A percentile compares a stretch with the other conserved stretches of the same genome.
Evolutionary conservation across 2,888 invertebrate species (phyloP).

Genomic region (Xiphydria camelus): DNA sequence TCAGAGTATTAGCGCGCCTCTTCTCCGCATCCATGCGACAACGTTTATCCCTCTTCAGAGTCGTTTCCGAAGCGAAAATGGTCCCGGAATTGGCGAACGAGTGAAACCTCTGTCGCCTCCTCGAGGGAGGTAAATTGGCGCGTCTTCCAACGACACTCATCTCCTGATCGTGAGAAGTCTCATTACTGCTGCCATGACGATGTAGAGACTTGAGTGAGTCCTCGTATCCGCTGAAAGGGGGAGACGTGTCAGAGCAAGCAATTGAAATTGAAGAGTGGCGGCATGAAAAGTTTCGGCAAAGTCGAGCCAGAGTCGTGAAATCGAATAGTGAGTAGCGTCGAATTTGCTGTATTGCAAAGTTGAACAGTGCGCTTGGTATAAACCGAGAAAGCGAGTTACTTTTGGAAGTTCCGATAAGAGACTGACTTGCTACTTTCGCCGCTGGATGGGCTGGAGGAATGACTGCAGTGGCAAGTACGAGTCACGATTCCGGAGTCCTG

Average conservation of each 20-base stretch:
- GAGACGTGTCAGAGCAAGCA: too few species aligned
- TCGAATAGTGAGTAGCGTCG: not conserved
- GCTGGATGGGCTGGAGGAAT: slow-evolving; percentile 68
- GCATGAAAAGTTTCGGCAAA: too few species aligned
- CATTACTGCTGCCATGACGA: slow-evolving; percentile 54
- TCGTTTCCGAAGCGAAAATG: slow-evolving; percentile 42
- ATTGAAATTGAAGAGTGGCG: too few species aligned
- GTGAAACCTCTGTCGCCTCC: slow-evolving; percentile 44
- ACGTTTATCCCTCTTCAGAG: slow-evolving; percentile 26
- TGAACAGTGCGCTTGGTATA: not conserved
- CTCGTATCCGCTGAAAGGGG: slow-evolving; percentile 71
- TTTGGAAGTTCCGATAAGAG: slow-evolving; percentile 17
- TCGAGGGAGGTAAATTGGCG: slow-evolving; percentile 47
- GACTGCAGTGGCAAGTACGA: slow-evolving; percentile 68
- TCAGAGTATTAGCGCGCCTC: slow-evolving; percentile 23
- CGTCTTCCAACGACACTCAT: slow-evolving; percentile 36
- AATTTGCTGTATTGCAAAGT: slow-evolving; percentile 1
- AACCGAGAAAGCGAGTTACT: slow-evolving; percentile 15
- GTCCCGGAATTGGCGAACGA: slow-evolving; percentile 49
- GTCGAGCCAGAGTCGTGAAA: too few species aligned
- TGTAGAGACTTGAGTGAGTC: slow-evolving; percentile 75
- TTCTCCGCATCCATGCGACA: slow-evolving; percentile 34
- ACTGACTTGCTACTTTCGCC: slow-evolving; percentile 74
- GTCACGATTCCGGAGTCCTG: slow-evolving; percentile 77
- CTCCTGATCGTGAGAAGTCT: slow-evolving; percentile 33